Evolutionary conservation across 2,113 vertebrate species (phyloP).

Genomic region (Gambusia holbrooki): DNA sequence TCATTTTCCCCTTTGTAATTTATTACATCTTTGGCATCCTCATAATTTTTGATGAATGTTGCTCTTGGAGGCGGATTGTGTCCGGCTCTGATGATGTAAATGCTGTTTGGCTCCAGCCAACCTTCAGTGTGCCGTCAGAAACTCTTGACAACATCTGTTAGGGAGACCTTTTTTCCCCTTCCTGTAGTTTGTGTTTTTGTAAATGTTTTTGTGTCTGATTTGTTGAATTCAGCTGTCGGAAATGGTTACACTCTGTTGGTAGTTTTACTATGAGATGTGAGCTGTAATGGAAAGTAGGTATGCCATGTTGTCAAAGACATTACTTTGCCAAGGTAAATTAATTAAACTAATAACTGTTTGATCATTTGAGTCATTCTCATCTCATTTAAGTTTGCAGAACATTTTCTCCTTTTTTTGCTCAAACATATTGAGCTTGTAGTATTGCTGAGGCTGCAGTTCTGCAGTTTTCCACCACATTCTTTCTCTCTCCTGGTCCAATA

Average conservation of each 20-base stretch:
- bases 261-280: slow-evolving; percentile 14
- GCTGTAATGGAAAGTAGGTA: slow-evolving; percentile 4
- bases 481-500: slow-evolving; percentile 26
- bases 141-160: slow-evolving; percentile 27
- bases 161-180: neutral
- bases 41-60: slow-evolving; percentile 29
- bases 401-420: neutral
- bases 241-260: neutral
- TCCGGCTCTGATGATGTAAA: slow-evolving; percentile 10
- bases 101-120: neutral
- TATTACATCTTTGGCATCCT: slow-evolving; percentile 10
- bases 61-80: slow-evolving; percentile 21
- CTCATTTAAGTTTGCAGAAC: neutral
- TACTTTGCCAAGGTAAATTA: slow-evolving; percentile 31
- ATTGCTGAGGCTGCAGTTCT: slow-evolving; percentile 26
- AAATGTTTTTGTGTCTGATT: slow-evolving; percentile 29
- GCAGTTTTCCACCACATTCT: slow-evolving; percentile 44
- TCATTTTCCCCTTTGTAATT: slow-evolving; percentile 22
- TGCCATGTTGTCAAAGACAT: slow-evolving; percentile 39
- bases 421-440: slow-evolving; percentile 10
- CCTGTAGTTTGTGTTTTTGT: slow-evolving; percentile 23
- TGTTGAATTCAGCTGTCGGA: slow-evolving; percentile 13
- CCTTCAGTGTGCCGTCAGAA: slow-evolving; percentile 16
- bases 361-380: neutral
- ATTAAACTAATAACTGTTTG: slow-evolving; percentile 10